Evolutionary conservation across 2,888 invertebrate species (phyloP), one percentile per base, ranked within the genome.

Genomic region (Aleiodes alternator): DNA sequence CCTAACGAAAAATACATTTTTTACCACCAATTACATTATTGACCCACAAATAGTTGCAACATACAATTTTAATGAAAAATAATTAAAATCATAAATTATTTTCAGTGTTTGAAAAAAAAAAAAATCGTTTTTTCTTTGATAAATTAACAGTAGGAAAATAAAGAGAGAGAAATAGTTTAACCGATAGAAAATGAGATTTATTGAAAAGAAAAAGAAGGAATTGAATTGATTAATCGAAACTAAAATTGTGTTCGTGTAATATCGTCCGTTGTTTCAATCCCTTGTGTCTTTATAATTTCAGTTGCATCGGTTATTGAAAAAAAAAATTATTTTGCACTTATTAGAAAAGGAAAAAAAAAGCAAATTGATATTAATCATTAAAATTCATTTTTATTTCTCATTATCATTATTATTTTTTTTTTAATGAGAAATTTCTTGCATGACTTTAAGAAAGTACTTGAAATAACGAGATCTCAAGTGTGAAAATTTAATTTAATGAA

Each of bases 11-110:
- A 23, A 85, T 69, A 71, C 69, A 23, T 68, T 57, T 76, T 78
- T 88, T 88, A 88, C 83, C 84, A 85, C 84, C 86, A 83, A 87
- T 76, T 69, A 80, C 70, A 76, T 80, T 75, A 66, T 80, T 82
- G 82, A 82, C 81, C 80, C 48, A 70, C 31, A 6, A 31, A 80
- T 79, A 79, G 1, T 23, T 2, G 23, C 23, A 76, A 78, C 75
- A 80, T 76, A 72, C 74, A 79, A 79, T 81, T 81, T 81, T 80
- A 76, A 79, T 75, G 77, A 76, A 69, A 38, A 31, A 61, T 53
- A 56, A 43, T 61, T 16, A 43, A 43, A 61, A 61, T 70, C 72
- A 68, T 79, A 78, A 80, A 77, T 80, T 78, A 80, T 79, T 78
- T 34, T 72, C 61, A 61, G 61, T 61, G 43, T 43, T 61, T 38